Percentiles rank a stretch among this genome's conserved stretches.
phyloP scores from a whole-genome alignment of 1,140 invertebrate species.

The Berghia stephanieae region DNA sequence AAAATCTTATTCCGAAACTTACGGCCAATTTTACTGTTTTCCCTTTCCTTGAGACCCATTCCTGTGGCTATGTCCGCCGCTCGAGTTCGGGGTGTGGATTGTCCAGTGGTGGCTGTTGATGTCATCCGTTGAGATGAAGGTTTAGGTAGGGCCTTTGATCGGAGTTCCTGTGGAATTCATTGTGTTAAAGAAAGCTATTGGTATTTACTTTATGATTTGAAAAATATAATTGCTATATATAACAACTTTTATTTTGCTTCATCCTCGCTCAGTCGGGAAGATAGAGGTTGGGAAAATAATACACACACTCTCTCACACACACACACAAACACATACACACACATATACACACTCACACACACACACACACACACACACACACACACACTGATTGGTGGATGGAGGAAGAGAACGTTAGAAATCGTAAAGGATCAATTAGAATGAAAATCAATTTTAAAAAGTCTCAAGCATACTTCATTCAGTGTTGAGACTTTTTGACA shows the following conservation, averaged over 20 bases:
- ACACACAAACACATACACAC: too few species aligned
- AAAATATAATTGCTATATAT: background rate
- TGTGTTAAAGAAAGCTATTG: background rate
- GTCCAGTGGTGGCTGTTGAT: background rate
- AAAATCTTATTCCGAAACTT: too few species aligned
- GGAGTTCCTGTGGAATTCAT: background rate
- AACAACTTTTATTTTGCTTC: background rate
- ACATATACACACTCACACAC: constrained; percentile 8
- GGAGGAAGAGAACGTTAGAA: too few species aligned
- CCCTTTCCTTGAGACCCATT: too few species aligned
- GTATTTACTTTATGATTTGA: background rate
- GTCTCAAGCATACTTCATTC: background rate
- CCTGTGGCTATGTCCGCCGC: too few species aligned
- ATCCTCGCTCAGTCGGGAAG: background rate
- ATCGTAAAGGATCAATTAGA: background rate
- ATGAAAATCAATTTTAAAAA: background rate
- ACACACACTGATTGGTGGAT: too few species aligned
- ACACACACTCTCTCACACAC: background rate
- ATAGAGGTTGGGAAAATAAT: background rate
- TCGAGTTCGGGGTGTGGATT: too few species aligned
- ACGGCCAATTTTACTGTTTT: too few species aligned
- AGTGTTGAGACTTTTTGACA: background rate
- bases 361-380: background rate
- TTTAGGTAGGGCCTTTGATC: background rate
- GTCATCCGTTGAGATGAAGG: background rate